Conservation (phyloP, 2,888 invertebrate genomes). For the Anodontia alba region DNA sequence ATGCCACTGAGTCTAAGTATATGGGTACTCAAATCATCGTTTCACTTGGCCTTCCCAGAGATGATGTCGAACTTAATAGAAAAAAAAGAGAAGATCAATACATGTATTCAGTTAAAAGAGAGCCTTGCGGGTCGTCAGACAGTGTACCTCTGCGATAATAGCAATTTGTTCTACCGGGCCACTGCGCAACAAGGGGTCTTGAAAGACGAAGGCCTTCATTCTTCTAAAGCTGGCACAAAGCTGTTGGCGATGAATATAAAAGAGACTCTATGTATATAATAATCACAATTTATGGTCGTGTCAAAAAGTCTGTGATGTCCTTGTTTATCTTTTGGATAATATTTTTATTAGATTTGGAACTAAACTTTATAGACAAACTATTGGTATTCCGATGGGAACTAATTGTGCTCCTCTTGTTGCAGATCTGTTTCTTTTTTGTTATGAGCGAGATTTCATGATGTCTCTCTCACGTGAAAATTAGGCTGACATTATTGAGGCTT, state of each 20-base stretch:
- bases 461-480: no score
- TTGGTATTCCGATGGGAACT: no score
- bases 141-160: not conserved
- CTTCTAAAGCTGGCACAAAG: not conserved
- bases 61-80: not conserved
- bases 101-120: not conserved
- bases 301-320: no score
- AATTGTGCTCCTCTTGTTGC: no score
- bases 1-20: not conserved
- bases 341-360: no score
- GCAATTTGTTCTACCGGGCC: conserved; percentile 5
- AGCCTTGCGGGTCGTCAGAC: not conserved
- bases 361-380: no score
- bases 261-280: not conserved
- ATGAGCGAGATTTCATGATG: no score
- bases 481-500: no score
- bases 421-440: no score
- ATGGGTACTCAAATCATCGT: not conserved
- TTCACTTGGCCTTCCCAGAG: conserved; percentile 3
- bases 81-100: not conserved
- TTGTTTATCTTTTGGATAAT: no score
- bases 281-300: no score
- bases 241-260: not conserved
- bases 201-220: not conserved
- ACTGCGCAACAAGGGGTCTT: not conserved